Base-by-base conservation (phyloP, 1,140 invertebrate species). In the Drosophila orena region DNA sequence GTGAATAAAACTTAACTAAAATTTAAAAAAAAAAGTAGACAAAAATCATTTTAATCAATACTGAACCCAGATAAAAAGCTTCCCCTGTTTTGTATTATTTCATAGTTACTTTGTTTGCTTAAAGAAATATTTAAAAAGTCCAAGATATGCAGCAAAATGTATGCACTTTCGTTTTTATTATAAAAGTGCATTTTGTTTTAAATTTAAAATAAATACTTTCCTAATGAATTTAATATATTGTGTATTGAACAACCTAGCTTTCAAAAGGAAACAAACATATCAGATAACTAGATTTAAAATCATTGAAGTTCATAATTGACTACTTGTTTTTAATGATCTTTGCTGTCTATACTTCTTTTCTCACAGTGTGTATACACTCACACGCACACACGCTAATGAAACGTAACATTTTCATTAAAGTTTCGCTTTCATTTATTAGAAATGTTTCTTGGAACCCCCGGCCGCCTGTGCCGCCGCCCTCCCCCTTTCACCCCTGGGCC, bases 341-440 rank as follows among this genome's bases (percentile, higher is more conserved):
- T 11, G 14, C 3, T 30, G 8, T 30, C 1, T 30, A 30, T 30
- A 30, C n/a, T 4, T 17, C n/a, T 40, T 37, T 65, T 65, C 37
- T 42, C 46, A 7, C n/a, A 52, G 64, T 68, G 59, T 14, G 52
- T 2, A 44, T 55, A 56, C 42, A 71, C 59, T 43, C 54, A 49
- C 52, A 55, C 27, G 49, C 50, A 68, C 52, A 24, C 38, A n/a
- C 44, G 37, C 10, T 42, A 62, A 55, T 53, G 46, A 35, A 64
- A 52, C 34, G 38, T 65, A 86, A 88, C 58, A 79, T 86, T 79
- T 83, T 86, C 83, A 88, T 88, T 86, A 88, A 79, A 83, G 79
- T 88, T 88, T 86, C 83, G 81, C 75, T 86, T 81, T 86, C 68
- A 78, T 86, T 86, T 81, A 64, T 77, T 88, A 79, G 72, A 75